Base-by-base conservation (phyloP, 2,113 vertebrate species). In the Tricholaema leucomelas region DNA sequence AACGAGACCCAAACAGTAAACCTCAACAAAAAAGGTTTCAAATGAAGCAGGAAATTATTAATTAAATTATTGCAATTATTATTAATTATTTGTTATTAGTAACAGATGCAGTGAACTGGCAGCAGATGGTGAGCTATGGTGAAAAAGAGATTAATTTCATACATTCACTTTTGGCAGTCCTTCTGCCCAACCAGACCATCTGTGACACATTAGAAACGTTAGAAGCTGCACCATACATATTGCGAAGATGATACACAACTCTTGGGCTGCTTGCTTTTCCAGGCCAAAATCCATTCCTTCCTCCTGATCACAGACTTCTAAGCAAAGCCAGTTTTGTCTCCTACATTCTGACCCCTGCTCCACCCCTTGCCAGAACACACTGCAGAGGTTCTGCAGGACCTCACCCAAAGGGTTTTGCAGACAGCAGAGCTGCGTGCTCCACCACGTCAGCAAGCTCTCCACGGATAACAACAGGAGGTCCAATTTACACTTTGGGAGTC, bases 51-150 rank as follows among this genome's bases (percentile, higher is more conserved):
- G 21, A 85, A 56, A 9, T 10, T 81, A 95, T 94, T 95, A 93
- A 96, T 96, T 87, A 74, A 75, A 91, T 94, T 87, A 93, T 80
- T 71, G 11, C 35, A 87, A 93, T 87, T 17, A 91, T 96, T 95
- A 96, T 91, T 95, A 94, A 96, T 94, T 85, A 94, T 88, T 93
- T 95, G 93, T 94, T 96, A 87, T 95, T 92, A 93, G 84, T 66
- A 95, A 87, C 78, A 92, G 95, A 50, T 3, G 12, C 65, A 93
- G 9, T 30, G 84, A 95, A 64, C 92, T 94, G 92, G 81, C 95
- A 96, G 23, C 96, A 96, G 96, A 96, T 95, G 95, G 96, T 85
- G 58, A 4, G 79, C 74, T 85, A 40, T 42, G 64, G 89, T 33
- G 79, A 87, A 92, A 85, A 82, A 81, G 91, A 95, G 88, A 94